A percentile compares a stretch with the other conserved stretches of the same genome.
phyloP scores from a whole-genome alignment of 2,113 vertebrate genomes.

The Anolis sagrei region DNA sequence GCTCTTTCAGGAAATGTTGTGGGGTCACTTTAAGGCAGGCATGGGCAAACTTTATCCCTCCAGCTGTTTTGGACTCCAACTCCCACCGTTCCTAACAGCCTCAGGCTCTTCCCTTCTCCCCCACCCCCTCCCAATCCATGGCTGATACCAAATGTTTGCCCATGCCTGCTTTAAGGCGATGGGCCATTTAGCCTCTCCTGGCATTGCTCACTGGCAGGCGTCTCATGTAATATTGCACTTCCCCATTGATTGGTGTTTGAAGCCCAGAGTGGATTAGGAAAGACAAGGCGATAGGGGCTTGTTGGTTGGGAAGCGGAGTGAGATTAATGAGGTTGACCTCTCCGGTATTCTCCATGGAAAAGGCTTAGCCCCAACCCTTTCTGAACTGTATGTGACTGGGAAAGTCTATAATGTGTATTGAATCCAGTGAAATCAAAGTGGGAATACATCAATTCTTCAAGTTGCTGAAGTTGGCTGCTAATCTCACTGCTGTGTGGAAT shows the following conservation, averaged over 20 bases:
- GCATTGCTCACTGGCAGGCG: background rate
- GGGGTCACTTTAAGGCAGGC: no score
- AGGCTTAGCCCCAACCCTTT: background rate
- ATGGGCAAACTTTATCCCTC: no score
- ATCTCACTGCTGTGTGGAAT: background rate
- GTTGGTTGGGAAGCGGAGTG: background rate
- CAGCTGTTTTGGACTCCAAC: no score
- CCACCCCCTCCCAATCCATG: no score
- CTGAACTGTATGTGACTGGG: background rate
- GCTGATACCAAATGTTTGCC: no score
- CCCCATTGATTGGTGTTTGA: background rate
- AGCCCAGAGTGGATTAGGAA: background rate
- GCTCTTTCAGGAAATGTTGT: no score
- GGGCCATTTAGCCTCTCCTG: background rate
- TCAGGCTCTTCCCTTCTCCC: no score
- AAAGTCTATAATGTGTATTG: background rate
- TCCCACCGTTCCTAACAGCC: no score
- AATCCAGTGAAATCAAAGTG: conserved; percentile 5
- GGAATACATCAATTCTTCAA: background rate
- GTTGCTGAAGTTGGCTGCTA: background rate
- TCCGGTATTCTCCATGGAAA: background rate
- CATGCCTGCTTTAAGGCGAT: no score
- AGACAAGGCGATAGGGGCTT: background rate
- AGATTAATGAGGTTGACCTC: conserved; percentile 15
- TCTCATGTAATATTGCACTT: conserved; percentile 6